Conservation (phyloP, 2,113 vertebrate species). For the Mesitornis unicolor region DNA sequence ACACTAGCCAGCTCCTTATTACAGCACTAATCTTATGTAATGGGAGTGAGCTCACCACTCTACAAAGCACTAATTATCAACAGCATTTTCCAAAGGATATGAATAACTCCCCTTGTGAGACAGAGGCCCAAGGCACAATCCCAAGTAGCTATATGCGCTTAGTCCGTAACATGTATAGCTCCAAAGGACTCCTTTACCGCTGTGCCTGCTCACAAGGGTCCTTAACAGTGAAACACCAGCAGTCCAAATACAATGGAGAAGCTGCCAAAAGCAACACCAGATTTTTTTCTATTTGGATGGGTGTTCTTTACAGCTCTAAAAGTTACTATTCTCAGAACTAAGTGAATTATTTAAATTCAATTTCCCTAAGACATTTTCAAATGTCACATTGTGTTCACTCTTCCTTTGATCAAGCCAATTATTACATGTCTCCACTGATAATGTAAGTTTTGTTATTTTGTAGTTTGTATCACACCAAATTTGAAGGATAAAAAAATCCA, state of each 20-base stretch:
- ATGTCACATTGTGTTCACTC: neutral
- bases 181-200: slow-evolving; percentile 17
- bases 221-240: slow-evolving; percentile 12
- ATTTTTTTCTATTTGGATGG: neutral
- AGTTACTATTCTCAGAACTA: slow-evolving; percentile 36
- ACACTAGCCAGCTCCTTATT: slow-evolving; percentile 65
- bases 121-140: slow-evolving; percentile 45
- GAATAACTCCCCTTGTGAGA: slow-evolving; percentile 64
- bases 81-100: slow-evolving; percentile 71
- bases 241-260: slow-evolving; percentile 40
- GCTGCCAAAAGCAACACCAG: slow-evolving; percentile 59
- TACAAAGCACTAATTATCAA: slow-evolving; percentile 77
- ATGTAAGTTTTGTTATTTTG: neutral
- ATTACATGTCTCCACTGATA: neutral
- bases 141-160: slow-evolving; percentile 31
- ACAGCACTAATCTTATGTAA: slow-evolving; percentile 74
- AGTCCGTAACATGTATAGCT: slow-evolving; percentile 49
- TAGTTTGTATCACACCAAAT: neutral
- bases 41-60: slow-evolving; percentile 72
- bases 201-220: slow-evolving; percentile 49
- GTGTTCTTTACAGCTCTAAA: slow-evolving; percentile 30
- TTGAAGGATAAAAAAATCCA: neutral
- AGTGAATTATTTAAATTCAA: slow-evolving; percentile 60
- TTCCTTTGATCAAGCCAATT: neutral
- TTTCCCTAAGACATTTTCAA: slow-evolving; percentile 27